Percentiles rank a stretch among this genome's conserved stretches.
Evolutionary conservation across 2,888 invertebrate genomes (phyloP).

Genomic region (Copidosoma aretas): DNA sequence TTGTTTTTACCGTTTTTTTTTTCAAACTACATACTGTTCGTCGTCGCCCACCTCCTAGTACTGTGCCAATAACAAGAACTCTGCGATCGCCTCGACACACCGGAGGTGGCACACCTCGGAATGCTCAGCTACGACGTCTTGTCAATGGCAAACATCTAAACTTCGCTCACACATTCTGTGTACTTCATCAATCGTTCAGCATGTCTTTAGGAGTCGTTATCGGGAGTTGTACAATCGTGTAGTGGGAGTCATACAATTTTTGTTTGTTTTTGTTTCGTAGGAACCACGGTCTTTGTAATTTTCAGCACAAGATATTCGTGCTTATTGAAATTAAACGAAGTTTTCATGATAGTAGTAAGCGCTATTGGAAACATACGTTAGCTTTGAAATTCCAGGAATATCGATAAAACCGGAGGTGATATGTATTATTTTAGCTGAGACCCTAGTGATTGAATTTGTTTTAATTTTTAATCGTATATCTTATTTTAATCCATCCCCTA

Average conservation of each 20-base stretch:
- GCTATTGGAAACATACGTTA: constrained; percentile 14
- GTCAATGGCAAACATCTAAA: constrained; percentile 53
- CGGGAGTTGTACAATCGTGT: constrained; percentile 30
- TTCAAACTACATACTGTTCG: constrained; percentile 61
- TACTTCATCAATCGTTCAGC: constrained; percentile 32
- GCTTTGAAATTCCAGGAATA: constrained; percentile 25
- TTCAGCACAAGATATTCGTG: constrained; percentile 12
- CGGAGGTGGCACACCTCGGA: constrained; percentile 58
- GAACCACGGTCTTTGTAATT: background rate
- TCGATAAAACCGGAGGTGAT: constrained; percentile 51
- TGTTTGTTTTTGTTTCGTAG: constrained; percentile 2
- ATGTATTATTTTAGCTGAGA: constrained; percentile 40
- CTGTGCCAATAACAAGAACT: constrained; percentile 59
- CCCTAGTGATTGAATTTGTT: background rate
- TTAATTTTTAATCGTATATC: constrained; percentile 11
- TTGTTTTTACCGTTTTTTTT: constrained; percentile 37
- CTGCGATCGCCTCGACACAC: constrained; percentile 59
- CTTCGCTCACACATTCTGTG: constrained; percentile 44
- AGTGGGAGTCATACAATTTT: constrained; percentile 13
- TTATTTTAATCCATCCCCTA: constrained; percentile 48
- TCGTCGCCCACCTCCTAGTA: constrained; percentile 59
- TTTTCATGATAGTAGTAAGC: constrained; percentile 4
- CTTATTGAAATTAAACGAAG: constrained; percentile 26
- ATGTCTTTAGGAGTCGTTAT: constrained; percentile 29
- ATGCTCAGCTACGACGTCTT: constrained; percentile 54